phyloP scores from a whole-genome alignment of 2,113 vertebrate genomes.

The Otolemur garnettii region DNA sequence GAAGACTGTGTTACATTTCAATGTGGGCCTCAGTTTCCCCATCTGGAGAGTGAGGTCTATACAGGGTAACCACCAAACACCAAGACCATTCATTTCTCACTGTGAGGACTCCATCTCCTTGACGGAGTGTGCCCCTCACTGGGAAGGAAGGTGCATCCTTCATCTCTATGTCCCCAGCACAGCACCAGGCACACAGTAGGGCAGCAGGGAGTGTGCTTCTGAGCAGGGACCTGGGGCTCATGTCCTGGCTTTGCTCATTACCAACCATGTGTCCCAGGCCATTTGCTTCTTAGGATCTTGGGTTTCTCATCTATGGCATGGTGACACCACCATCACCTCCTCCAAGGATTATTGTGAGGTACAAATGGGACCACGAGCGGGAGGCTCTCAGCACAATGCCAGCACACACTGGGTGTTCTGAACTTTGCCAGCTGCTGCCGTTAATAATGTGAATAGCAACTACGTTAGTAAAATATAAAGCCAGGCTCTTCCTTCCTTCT shows the following conservation, averaged over 20 bases:
- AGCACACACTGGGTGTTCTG: not conserved
- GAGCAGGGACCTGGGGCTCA: too few relatives aligned
- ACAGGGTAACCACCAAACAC: rapidly evolving
- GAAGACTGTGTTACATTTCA: not conserved
- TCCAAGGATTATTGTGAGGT: too few relatives aligned
- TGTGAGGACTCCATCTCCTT: not conserved
- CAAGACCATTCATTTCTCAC: not conserved
- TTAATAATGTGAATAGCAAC: not conserved
- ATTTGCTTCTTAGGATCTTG: not conserved
- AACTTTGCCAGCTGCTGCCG: not conserved
- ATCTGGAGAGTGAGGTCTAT: not conserved
- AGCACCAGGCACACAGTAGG: not conserved
- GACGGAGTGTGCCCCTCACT: not conserved
- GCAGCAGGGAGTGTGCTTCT: rapidly evolving
- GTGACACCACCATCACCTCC: not conserved
- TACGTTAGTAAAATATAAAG: not conserved
- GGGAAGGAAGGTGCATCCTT: not conserved
- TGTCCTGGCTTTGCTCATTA: not conserved
- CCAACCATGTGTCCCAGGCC: not conserved
- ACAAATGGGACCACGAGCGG: not conserved
- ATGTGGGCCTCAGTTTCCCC: not conserved
- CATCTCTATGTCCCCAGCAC: not conserved
- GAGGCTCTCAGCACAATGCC: not conserved
- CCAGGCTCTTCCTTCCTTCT: not conserved
- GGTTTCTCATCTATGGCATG: not conserved